These are phyloP conservation scores for Nesometra sesokonis DNA, from an alignment of 35 echinoderm and acorn worm genomes.

Conservation along the genomic window DNA sequence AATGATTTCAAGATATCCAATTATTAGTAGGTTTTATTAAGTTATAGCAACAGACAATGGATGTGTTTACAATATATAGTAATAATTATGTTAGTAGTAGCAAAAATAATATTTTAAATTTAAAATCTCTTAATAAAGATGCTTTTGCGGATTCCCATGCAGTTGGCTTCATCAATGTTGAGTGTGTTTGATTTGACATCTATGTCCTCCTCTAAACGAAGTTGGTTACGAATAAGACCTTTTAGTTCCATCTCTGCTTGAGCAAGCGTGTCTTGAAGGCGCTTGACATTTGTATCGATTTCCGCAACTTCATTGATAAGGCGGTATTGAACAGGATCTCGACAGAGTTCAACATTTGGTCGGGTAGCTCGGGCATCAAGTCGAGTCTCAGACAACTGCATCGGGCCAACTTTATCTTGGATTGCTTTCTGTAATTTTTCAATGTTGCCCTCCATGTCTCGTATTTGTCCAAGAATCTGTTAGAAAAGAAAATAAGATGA, in stretches of 20 bases:
- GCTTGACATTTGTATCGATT: constrained; percentile 55
- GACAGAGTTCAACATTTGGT: constrained; percentile 93
- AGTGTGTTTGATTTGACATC: constrained; percentile 84
- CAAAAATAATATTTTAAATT: too few relatives aligned
- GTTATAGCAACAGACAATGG: too few relatives aligned
- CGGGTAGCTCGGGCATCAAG: constrained; percentile 66
- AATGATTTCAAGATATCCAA: too few relatives aligned
- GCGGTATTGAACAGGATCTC: constrained; percentile 97
- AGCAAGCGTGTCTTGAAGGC: constrained; percentile 55
- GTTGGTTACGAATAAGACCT: constrained; percentile 87
- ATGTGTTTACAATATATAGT: too few relatives aligned
- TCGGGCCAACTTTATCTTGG: constrained; percentile 78
- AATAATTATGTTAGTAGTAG: too few relatives aligned
- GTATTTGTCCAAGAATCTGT: constrained; percentile 75
- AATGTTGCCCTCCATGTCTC: constrained; percentile 94
- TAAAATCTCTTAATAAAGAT: constrained; percentile 91
- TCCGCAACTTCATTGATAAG: constrained; percentile 88
- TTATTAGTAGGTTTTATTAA: too few relatives aligned
- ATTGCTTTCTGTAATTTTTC: constrained; percentile 74
- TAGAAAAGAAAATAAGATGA: background rate
- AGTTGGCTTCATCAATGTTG: constrained; percentile 71
- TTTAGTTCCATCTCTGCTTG: constrained; percentile 75
- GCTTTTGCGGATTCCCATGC: constrained; percentile 88
- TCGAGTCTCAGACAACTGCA: constrained; percentile 77
- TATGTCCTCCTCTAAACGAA: constrained; percentile 85